Evolutionary conservation across 2,113 vertebrate genomes (phyloP), one percentile per base, ranked within the genome.

Genomic region (Stegostoma tigrinum): DNA sequence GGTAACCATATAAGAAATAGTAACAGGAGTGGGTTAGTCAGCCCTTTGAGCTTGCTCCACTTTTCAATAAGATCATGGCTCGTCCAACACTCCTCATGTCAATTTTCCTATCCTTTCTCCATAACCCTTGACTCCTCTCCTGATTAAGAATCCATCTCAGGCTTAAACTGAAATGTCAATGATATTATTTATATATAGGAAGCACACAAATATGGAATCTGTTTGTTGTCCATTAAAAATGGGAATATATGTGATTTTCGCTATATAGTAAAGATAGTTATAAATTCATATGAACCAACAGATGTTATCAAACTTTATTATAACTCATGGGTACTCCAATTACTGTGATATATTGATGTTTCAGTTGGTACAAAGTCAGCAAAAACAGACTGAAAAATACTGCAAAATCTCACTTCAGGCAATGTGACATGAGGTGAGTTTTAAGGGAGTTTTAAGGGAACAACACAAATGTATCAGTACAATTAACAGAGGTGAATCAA

Each of bases 371-470:
- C 52, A 89, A 48, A 89, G 86, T 30, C 27, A 34, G 86, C 2
- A 86, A 89, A 87, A 87, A 89, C 27, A 52, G 86, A 14, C 27
- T 89, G 86, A 89, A 89, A 89, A 61, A 61, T 52, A 89, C 8
- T 61, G 86, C 48, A 15, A 24, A 61, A 89, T 89, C 86, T 89
- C 24, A 89, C 83, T 14, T 27, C 55, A 89, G 86, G 52, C 86
- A 61, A 52, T 5, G 27, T 89, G 48, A 61, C 52, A 34, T 61
- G 52, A 61, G 48, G 10, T 89, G 86, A 55, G 27, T 87, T 87
- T 87, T 87, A 87, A 89, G 52, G 55, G 86, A 61, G 48, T n/a
- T n/a, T n/a, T n/a, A n/a, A n/a, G 86, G 27, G 52, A 89, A 87
- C 85, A 87, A 45, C 23, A 15, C 45, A 87, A 89, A 27, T 55